Conservation (phyloP, 2,888 invertebrate genomes). For the Sminthurides aquaticus region DNA sequence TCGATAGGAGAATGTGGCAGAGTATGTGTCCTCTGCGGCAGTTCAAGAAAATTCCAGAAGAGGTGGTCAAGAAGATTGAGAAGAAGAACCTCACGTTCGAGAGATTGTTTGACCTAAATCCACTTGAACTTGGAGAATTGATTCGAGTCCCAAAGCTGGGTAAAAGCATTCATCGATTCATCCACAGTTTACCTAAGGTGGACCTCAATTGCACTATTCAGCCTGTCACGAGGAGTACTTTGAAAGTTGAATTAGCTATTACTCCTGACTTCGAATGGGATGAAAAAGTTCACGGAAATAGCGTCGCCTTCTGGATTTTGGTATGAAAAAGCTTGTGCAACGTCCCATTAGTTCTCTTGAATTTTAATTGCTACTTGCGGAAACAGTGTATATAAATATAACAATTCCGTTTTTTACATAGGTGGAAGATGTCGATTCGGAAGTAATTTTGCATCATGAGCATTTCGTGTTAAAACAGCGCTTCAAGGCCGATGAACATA, state of each 20-base stretch:
- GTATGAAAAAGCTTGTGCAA: conserved; percentile 45
- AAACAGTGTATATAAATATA: neutral
- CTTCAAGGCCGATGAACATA: conserved; percentile 88
- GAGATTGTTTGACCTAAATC: conserved; percentile 88
- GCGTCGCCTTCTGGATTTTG: conserved; percentile 59
- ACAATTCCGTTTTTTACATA: conserved; percentile 1
- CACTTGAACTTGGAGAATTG: conserved; percentile 93
- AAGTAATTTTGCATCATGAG: conserved; percentile 72
- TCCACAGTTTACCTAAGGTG: conserved; percentile 93
- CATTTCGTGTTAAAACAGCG: conserved; percentile 90
- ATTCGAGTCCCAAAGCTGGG: conserved; percentile 85
- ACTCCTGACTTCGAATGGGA: conserved; percentile 99
- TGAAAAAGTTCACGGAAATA: conserved; percentile 72
- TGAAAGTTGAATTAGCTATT: conserved; percentile 91
- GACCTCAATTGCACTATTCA: conserved; percentile 95
- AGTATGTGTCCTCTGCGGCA: conserved; percentile 97
- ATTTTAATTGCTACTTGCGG: neutral
- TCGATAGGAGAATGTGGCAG: conserved; percentile 98
- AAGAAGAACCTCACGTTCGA: conserved; percentile 96
- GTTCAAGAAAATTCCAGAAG: conserved; percentile 94
- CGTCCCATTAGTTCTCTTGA: neutral
- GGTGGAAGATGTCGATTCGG: conserved; percentile 43
- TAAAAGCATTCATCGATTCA: conserved; percentile 89
- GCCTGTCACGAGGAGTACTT: conserved; percentile 86
- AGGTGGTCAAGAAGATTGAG: conserved; percentile 92